Base-by-base conservation (phyloP, 2,797 vertebrate genomes). In the Pseudochaenichthys georgianus region DNA sequence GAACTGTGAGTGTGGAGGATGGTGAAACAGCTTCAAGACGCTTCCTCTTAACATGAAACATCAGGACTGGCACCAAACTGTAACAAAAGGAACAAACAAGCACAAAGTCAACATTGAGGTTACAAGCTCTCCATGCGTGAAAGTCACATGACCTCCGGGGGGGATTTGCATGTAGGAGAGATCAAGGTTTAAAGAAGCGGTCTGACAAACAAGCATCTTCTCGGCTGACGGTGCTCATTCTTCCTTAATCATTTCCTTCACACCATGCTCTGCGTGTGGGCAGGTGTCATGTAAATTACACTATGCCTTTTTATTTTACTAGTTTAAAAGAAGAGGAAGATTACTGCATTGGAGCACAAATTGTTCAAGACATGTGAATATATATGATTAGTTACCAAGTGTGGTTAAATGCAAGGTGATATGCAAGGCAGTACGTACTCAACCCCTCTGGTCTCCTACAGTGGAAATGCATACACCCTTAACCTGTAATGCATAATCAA, bases 161-260 rank as follows among this genome's bases (percentile, higher is more conserved):
- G 78, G 73, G 83, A 89, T 87, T 90, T 86, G 64, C 75, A 88
- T 83, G 74, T 23, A 63, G 57, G 63, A 64, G 45, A 74, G 72
- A 80, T 84, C 70, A 71, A 63, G 54, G 73, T 82, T 80, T 55
- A 51, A 77, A 77, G 63, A 69, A 69, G 41, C 1, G 4, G 45
- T 41, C 79, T 81, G 81, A 82, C 64, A 42, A 43, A 55, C 31
- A 46, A 51, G 62, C 65, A 52, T 79, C 78, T 70, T 61, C 8
- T 8, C n/a, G n/a, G n/a, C n/a, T n/a, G 10, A 4, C 13, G 21
- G 61, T 12, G 51, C n/a, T 62, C 42, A 53, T 73, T 83, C 71
- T 76, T 77, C 46, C 71, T 34, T 48, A 64, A 81, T 82, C 13
- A 63, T 65, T 75, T 78, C 61, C 48, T 64, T 77, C 68, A 75